These are phyloP conservation scores for Apostichopus japonicus DNA, from an alignment of 35 echinoderm and acorn worm genomes.

Conservation along the genomic window DNA sequence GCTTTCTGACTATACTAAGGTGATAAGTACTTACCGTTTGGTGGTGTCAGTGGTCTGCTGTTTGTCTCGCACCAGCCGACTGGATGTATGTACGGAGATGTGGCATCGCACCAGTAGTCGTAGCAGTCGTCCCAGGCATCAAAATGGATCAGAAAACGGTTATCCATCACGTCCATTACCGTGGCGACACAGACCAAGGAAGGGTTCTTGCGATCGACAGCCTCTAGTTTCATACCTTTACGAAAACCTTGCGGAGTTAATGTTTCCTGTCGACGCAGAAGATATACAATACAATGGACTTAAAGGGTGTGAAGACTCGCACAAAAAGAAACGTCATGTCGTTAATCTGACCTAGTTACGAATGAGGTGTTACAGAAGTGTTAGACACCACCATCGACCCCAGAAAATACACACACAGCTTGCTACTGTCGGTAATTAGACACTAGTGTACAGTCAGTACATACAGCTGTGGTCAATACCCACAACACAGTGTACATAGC, in stretches of 20 bases:
- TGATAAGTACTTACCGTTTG: constrained; percentile 75
- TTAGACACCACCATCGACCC: too few relatives aligned
- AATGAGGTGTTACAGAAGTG: too few relatives aligned
- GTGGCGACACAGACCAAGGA: constrained; percentile 96
- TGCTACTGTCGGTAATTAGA: too few relatives aligned
- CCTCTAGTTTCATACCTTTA: constrained; percentile 97
- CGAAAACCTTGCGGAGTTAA: constrained; percentile 85
- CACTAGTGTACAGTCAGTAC: too few relatives aligned
- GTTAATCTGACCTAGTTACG: too few relatives aligned
- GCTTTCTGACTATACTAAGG: too few relatives aligned
- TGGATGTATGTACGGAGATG: constrained; percentile 95
- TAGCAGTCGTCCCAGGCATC: constrained; percentile 98
- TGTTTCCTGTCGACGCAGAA: constrained; percentile 57
- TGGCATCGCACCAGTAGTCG: constrained; percentile 95
- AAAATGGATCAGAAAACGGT: constrained; percentile 94
- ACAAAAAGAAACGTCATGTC: too few relatives aligned
- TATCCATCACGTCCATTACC: constrained; percentile 94
- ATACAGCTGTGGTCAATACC: too few relatives aligned
- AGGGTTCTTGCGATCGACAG: constrained; percentile 90
- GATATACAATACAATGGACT: neutral
- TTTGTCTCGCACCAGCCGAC: constrained; percentile 98
- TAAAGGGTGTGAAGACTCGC: too few relatives aligned
- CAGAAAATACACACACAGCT: too few relatives aligned
- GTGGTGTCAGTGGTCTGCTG: constrained; percentile 74
- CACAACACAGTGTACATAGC: too few relatives aligned